A percentile compares a stretch with the other conserved stretches of the same genome.
These are phyloP conservation scores for Pipistrellus nathusii DNA, from an alignment of 2,797 vertebrate species.

Conservation along the genomic window DNA sequence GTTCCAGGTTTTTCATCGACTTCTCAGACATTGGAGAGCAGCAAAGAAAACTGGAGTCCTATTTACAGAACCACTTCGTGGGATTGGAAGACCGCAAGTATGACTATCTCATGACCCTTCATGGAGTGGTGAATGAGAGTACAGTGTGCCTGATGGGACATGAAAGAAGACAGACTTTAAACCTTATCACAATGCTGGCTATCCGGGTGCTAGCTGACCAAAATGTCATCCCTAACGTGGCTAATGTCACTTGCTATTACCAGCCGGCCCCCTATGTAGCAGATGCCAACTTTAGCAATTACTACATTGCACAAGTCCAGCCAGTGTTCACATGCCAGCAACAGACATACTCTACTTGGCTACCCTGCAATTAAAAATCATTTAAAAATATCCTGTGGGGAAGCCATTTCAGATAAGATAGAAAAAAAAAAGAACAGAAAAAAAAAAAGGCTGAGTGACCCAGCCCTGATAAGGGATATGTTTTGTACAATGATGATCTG, in stretches of 20 bases:
- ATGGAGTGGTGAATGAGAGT: constrained; percentile 98
- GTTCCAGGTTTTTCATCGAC: constrained; percentile 99
- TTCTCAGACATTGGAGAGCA: constrained; percentile 98
- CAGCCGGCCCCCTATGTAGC: constrained; percentile 98
- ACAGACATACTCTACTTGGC: constrained; percentile 97
- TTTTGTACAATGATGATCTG: constrained; percentile 87
- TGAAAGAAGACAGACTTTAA: constrained; percentile 97
- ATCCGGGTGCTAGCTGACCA: constrained; percentile 98
- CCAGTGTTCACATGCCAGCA: constrained; percentile 97
- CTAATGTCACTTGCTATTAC: constrained; percentile 99
- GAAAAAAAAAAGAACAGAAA: not conserved
- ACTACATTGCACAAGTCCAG: constrained; percentile 99
- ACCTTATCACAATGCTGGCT: constrained; percentile 98
- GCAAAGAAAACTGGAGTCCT: constrained; percentile 98
- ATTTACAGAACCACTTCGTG: constrained; percentile 99
- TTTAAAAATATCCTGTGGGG: constrained; percentile 79
- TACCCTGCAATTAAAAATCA: constrained; percentile 96
- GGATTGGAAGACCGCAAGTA: constrained; percentile 99
- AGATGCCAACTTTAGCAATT: constrained; percentile 99
- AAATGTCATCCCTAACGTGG: constrained; percentile 98
- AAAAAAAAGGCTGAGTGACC: constrained; percentile 41
- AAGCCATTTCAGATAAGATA: constrained; percentile 70
- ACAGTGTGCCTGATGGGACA: constrained; percentile 99
- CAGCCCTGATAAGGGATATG: constrained; percentile 80
- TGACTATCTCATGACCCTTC: constrained; percentile 98